These are phyloP conservation scores for Brachionus rotundiformis DNA, from an alignment of 1,140 invertebrate species.

Conservation along the genomic window DNA sequence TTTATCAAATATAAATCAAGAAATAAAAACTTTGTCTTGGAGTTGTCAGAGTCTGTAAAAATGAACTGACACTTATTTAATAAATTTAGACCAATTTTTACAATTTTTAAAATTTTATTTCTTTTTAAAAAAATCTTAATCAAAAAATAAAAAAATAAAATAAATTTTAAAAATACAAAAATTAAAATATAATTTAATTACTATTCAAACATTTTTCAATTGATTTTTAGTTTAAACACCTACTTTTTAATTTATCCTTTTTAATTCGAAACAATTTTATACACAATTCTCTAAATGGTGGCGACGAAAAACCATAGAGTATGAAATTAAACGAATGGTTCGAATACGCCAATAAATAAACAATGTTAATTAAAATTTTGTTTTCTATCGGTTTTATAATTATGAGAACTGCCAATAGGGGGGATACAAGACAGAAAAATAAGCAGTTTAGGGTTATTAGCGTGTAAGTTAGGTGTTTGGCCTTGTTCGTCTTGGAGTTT, in stretches of 20 bases:
- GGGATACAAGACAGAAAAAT: slow-evolving; percentile 25
- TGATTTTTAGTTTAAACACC: neutral
- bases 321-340: slow-evolving; percentile 52
- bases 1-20: too few relatives aligned
- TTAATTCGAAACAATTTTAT: slow-evolving; percentile 35
- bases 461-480: slow-evolving; percentile 36
- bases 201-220: neutral
- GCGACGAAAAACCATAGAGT: slow-evolving; percentile 42
- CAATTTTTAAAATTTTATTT: too few relatives aligned
- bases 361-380: slow-evolving; percentile 32
- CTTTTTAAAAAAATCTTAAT: too few relatives aligned
- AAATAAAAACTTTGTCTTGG: too few relatives aligned
- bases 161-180: neutral
- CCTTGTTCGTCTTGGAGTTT: neutral
- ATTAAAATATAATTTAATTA: neutral
- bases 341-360: slow-evolving; percentile 51
- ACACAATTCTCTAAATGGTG: slow-evolving; percentile 33
- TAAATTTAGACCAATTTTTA: too few relatives aligned
- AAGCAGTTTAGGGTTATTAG: slow-evolving; percentile 44
- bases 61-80: too few relatives aligned
- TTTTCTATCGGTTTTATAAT: slow-evolving; percentile 20
- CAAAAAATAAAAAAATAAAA: neutral
- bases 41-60: too few relatives aligned
- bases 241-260: neutral
- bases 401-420: neutral